Percentiles rank a stretch among this genome's conserved stretches.
Evolutionary conservation across 1,140 invertebrate genomes (phyloP).

Genomic region (Lasioglossum baleicum): DNA sequence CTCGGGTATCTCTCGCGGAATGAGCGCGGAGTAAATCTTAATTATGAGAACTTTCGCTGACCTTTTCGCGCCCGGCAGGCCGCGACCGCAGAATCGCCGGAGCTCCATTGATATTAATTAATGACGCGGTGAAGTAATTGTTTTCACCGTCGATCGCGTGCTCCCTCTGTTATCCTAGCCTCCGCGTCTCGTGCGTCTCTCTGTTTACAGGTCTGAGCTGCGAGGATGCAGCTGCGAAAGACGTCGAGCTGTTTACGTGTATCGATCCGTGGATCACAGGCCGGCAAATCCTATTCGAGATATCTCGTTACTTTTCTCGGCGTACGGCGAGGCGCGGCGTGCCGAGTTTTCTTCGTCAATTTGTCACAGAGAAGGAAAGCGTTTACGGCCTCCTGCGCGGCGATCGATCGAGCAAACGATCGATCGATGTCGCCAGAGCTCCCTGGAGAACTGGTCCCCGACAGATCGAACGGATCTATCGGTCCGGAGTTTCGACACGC

Average conservation of each 20-base stretch:
- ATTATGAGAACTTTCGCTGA: not conserved
- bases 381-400: slow-evolving; percentile 23
- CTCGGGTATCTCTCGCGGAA: not conserved
- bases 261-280: not conserved
- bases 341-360: slow-evolving; percentile 33
- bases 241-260: not conserved
- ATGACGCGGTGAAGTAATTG: not conserved
- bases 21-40: not conserved
- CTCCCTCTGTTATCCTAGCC: no score
- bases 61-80: not conserved
- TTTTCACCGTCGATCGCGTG: not conserved
- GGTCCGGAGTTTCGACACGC: not conserved
- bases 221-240: no score
- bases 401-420: slow-evolving; percentile 28
- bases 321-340: not conserved
- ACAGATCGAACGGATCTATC: not conserved
- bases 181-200: no score
- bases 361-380: slow-evolving; percentile 48
- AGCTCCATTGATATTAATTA: not conserved
- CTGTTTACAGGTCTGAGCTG: no score
- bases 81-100: not conserved
- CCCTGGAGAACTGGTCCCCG: slow-evolving; percentile 3
- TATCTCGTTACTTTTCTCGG: slow-evolving; percentile 1
- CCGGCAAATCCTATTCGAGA: slow-evolving; percentile 2
- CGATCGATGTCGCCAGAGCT: slow-evolving; percentile 13